phyloP scores from a whole-genome alignment of 2,113 vertebrate genomes.

The Orycteropus afer region DNA sequence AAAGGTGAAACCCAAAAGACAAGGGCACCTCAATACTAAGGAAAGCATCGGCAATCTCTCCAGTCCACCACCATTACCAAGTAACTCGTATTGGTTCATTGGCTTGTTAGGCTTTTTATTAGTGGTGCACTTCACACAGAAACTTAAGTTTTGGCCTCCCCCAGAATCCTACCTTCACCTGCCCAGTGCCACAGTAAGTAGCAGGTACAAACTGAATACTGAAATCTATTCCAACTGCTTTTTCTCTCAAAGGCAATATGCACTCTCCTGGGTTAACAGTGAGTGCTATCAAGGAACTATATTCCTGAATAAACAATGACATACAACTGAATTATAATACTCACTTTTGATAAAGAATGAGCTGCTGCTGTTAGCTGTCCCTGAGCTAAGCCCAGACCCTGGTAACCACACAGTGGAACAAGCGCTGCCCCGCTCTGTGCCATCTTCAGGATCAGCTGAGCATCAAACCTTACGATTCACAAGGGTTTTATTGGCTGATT shows the following conservation, averaged over 20 bases:
- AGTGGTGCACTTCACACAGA: neutral
- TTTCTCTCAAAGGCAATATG: conserved; percentile 5
- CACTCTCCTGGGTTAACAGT: neutral
- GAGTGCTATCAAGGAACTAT: neutral
- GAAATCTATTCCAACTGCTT: neutral
- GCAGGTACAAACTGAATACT: neutral
- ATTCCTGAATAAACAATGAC: neutral
- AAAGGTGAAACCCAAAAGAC: neutral
- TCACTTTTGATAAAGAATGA: neutral
- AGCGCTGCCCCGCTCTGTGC: neutral
- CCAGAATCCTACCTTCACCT: neutral
- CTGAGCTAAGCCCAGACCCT: neutral
- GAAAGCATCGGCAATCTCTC: conserved; percentile 4
- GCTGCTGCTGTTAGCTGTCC: neutral
- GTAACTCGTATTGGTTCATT: neutral
- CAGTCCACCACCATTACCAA: neutral
- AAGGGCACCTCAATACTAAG: neutral
- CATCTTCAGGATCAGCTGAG: neutral
- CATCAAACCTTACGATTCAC: neutral
- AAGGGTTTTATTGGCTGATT: neutral
- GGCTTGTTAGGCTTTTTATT: neutral
- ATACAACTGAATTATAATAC: neutral
- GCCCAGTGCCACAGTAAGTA: neutral
- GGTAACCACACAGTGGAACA: neutral
- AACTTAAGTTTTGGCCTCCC: neutral